These are phyloP conservation scores for Corythucha ciliata DNA, from an alignment of 2,888 invertebrate genomes.

Conservation along the genomic window DNA sequence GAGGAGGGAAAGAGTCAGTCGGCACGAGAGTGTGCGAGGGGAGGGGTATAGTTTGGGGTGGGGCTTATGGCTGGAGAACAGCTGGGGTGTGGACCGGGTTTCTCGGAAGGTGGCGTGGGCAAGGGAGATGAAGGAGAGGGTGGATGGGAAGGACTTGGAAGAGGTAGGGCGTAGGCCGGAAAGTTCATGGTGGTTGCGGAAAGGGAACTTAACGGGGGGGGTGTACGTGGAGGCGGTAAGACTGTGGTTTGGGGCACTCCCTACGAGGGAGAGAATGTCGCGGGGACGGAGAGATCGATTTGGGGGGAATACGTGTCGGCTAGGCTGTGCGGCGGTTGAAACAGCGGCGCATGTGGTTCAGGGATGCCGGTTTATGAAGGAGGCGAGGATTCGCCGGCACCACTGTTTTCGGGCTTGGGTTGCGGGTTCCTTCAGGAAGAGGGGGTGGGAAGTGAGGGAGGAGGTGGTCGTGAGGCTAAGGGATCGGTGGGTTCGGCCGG, in stretches of 20 bases:
- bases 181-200: no score
- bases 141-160: neutral
- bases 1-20: neutral
- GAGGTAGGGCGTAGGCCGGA: neutral
- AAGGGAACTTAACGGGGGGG: neutral
- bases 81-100: no score
- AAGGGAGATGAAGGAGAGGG: neutral
- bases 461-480: no score
- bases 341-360: conserved; percentile 40
- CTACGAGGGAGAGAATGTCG: conserved; percentile 35
- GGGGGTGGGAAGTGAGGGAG: no score
- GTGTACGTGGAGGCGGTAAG: neutral
- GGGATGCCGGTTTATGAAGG: conserved; percentile 39
- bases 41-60: no score
- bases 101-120: neutral
- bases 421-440: no score
- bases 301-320: conserved; percentile 34
- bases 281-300: conserved; percentile 34
- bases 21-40: no score
- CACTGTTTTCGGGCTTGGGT: no score
- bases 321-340: conserved; percentile 38
- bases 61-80: no score
- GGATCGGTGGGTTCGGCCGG: no score
- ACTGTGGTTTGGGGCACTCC: conserved; percentile 38
- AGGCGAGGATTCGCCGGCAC: conserved; percentile 39